Percentiles rank a stretch among this genome's conserved stretches.
Evolutionary conservation across 2,888 invertebrate species (phyloP).

Genomic region (Taphrorychus bicolor): DNA sequence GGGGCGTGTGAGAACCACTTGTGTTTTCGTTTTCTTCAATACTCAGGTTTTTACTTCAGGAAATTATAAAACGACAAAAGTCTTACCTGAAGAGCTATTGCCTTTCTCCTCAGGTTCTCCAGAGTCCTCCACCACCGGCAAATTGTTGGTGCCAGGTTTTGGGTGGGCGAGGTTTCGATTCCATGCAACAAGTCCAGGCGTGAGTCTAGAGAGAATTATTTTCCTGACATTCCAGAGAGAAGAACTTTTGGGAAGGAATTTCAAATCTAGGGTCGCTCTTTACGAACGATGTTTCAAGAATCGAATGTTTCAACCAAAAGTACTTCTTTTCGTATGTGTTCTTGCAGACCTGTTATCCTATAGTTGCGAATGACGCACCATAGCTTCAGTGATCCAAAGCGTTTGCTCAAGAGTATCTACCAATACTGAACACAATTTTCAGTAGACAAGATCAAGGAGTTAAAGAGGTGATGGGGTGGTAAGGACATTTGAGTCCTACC

Average conservation of each 20-base stretch:
- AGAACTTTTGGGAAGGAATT: conserved; percentile 86
- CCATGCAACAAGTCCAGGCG: conserved; percentile 89
- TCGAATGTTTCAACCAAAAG: conserved; percentile 91
- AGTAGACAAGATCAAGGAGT: no score
- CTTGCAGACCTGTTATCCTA: conserved; percentile 89
- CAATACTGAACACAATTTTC: conserved; percentile 77
- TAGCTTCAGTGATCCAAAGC: conserved; percentile 90
- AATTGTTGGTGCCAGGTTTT: conserved; percentile 34
- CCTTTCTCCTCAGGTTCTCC: conserved; percentile 51
- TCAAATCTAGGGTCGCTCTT: conserved; percentile 86
- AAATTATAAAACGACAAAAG: no score
- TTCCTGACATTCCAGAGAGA: conserved; percentile 90
- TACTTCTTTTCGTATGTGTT: conserved; percentile 93
- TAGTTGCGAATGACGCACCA: conserved; percentile 97
- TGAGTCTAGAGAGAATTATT: conserved; percentile 90
- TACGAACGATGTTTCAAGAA: conserved; percentile 80
- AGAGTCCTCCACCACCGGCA: conserved; percentile 54
- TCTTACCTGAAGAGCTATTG: conserved; percentile 46
- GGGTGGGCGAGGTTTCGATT: conserved; percentile 60
- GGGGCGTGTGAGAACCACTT: conserved; percentile 37
- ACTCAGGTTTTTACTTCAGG: no score
- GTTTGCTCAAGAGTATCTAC: conserved; percentile 94
- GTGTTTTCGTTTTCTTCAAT: conserved; percentile 41
- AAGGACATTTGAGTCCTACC: no score
- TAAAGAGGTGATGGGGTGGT: no score